phyloP scores from a whole-genome alignment of 1,140 invertebrate genomes.

The Rhagoletis pomonella region DNA sequence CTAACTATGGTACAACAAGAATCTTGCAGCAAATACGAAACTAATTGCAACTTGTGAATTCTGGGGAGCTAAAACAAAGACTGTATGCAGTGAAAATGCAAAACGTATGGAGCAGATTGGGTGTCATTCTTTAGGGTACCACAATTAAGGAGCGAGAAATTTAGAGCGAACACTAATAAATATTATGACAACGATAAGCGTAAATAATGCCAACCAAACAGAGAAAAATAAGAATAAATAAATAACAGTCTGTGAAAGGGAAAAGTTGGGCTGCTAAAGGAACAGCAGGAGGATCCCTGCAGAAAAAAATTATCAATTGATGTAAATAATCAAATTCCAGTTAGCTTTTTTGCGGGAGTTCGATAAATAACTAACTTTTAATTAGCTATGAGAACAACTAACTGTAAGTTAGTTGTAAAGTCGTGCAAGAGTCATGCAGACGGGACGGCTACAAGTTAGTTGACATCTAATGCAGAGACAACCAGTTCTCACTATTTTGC shows the following conservation, averaged over 20 bases:
- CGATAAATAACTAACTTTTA: no score
- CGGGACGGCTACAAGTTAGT: no score
- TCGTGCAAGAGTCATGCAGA: no score
- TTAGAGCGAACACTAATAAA: constrained; percentile 47
- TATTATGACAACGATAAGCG: constrained; percentile 40
- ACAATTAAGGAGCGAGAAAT: constrained; percentile 19
- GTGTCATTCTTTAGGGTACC: constrained; percentile 22
- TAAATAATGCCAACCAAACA: constrained; percentile 35
- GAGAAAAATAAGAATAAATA: constrained; percentile 19
- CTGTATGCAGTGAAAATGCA: no score
- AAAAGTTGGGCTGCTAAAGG: constrained; percentile 10
- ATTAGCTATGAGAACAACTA: no score
- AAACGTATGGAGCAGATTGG: background rate
- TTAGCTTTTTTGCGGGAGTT: no score
- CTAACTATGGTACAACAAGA: constrained; percentile 19
- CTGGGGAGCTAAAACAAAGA: constrained; percentile 19
- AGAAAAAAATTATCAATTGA: no score
- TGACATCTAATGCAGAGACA: no score
- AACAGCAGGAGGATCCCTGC: background rate
- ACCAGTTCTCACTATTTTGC: no score
- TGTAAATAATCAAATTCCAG: no score
- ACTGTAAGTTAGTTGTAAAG: no score
- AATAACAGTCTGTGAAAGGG: background rate
- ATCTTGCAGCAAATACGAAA: background rate
- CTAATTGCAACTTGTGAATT: background rate